A percentile compares a stretch with the other conserved stretches of the same genome.
phyloP scores from a whole-genome alignment of 1,140 invertebrate genomes.

The Caenorhabditis brenneri region DNA sequence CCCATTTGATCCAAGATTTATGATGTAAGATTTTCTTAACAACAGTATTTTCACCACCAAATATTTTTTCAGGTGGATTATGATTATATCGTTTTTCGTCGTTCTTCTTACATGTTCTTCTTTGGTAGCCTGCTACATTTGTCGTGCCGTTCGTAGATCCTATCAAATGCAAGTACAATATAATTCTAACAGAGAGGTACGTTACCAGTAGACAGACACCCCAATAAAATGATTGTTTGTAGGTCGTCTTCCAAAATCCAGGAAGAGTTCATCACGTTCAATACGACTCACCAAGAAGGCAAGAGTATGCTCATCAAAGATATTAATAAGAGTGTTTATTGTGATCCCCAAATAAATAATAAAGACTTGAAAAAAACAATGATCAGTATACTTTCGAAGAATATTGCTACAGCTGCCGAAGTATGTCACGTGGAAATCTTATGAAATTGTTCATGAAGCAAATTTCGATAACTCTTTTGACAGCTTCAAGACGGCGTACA shows the following conservation, averaged over 20 bases:
- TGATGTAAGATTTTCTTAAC: not conserved
- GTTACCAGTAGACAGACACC: not conserved
- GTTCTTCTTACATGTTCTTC: slow-evolving; percentile 2
- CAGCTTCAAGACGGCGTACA: not conserved
- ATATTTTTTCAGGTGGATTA: slow-evolving; percentile 13
- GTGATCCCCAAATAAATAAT: too few relatives aligned
- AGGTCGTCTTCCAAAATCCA: not conserved
- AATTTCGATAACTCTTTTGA: not conserved
- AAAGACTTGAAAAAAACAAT: too few relatives aligned
- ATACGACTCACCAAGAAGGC: not conserved
- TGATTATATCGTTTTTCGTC: slow-evolving; percentile 12
- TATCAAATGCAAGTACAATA: not conserved
- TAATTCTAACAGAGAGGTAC: not conserved
- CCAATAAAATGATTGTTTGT: not conserved
- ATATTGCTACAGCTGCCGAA: too few relatives aligned
- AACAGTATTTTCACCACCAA: not conserved
- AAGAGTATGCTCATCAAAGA: not conserved
- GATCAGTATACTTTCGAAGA: too few relatives aligned
- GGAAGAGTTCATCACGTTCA: slow-evolving; percentile 13
- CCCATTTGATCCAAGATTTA: not conserved
- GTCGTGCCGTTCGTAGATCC: not conserved
- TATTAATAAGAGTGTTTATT: not conserved
- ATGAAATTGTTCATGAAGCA: not conserved
- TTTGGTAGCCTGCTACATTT: slow-evolving; percentile 15
- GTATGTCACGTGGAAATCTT: not conserved